These are phyloP conservation scores for Melipona bicolor DNA, from an alignment of 2,888 invertebrate species.

Conservation along the genomic window DNA sequence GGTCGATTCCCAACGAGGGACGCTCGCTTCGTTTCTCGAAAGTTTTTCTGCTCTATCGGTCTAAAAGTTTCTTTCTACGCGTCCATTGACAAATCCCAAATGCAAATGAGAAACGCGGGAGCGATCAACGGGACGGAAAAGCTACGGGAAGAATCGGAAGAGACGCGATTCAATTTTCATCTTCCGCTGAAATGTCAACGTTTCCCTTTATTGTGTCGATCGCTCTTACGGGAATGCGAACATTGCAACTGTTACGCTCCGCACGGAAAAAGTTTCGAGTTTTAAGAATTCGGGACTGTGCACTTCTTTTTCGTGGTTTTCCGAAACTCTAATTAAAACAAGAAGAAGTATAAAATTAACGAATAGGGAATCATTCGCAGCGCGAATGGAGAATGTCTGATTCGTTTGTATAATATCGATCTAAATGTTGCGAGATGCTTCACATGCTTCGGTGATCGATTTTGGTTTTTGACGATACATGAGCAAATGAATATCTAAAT, in stretches of 20 bases:
- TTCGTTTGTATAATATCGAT: too few species aligned
- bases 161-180: conserved; percentile 36
- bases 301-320: too few species aligned
- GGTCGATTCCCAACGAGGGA: conserved; percentile 24
- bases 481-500: too few species aligned
- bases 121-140: neutral
- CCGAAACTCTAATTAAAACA: too few species aligned
- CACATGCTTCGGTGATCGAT: too few species aligned
- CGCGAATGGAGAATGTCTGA: too few species aligned
- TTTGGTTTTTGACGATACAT: too few species aligned
- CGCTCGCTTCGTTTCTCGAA: conserved; percentile 21
- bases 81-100: conserved; percentile 56
- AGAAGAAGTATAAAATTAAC: too few species aligned
- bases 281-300: too few species aligned
- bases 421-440: too few species aligned
- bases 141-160: neutral
- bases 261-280: neutral
- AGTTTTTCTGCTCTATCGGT: conserved; percentile 44
- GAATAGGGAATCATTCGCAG: too few species aligned
- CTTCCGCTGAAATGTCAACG: conserved; percentile 35
- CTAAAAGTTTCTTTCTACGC: conserved; percentile 36
- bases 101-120: conserved; percentile 42
- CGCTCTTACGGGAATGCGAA: conserved; percentile 7
- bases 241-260: conserved; percentile 9
- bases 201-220: conserved; percentile 47